Conservation (phyloP, 2,113 vertebrate species). For the Diadophis punctatus region DNA sequence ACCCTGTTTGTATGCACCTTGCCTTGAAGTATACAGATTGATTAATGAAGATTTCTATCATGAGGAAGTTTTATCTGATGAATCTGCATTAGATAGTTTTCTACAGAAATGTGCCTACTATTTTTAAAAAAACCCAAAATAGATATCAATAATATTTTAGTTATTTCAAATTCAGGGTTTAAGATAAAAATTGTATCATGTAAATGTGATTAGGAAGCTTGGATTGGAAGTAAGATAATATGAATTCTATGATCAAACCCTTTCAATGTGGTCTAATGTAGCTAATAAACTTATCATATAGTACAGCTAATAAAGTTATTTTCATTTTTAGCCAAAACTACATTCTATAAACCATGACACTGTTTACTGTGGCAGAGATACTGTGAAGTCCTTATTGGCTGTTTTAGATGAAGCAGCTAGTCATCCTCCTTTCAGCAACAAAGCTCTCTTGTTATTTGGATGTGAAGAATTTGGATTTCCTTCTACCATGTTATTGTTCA, state of each 20-base stretch:
- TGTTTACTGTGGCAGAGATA: slow-evolving; percentile 83
- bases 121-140: not conserved
- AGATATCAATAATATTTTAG: not conserved
- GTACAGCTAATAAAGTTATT: slow-evolving; percentile 12
- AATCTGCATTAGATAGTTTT: not conserved
- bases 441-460: slow-evolving; percentile 79
- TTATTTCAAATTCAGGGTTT: not conserved
- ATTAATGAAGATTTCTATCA: not conserved
- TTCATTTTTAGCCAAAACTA: slow-evolving; percentile 79
- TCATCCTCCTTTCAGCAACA: slow-evolving; percentile 74
- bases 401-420: slow-evolving; percentile 88
- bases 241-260: not conserved
- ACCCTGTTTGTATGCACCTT: not conserved
- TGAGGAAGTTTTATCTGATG: not conserved
- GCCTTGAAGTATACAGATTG: not conserved
- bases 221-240: not conserved
- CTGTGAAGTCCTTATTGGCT: slow-evolving; percentile 78
- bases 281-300: slow-evolving; percentile 56
- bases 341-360: slow-evolving; percentile 88
- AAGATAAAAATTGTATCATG: not conserved
- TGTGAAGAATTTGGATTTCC: slow-evolving; percentile 63
- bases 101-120: not conserved
- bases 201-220: not conserved
- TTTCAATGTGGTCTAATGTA: not conserved
- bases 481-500: slow-evolving; percentile 78